Percentiles rank a stretch among this genome's conserved stretches.
phyloP scores from a whole-genome alignment of 2,797 vertebrate species.

The Syngnathus acus region DNA sequence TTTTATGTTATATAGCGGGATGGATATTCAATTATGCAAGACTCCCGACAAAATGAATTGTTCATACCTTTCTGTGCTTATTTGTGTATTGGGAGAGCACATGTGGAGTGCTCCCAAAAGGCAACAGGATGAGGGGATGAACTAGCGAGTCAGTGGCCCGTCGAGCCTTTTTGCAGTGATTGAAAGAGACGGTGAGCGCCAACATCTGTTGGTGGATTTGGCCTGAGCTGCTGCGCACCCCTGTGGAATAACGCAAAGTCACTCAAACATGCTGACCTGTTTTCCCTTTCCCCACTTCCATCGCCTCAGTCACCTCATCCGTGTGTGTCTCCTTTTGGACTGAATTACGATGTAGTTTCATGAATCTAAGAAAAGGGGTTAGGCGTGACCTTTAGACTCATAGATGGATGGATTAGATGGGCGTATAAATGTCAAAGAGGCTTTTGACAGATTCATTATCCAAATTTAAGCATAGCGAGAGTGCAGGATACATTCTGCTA shows the following conservation, averaged over 20 bases:
- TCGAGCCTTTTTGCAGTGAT: constrained; percentile 47
- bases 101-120: constrained; percentile 12
- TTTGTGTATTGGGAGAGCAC: constrained; percentile 9
- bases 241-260: constrained; percentile 50
- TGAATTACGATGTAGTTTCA: constrained; percentile 8
- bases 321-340: not conserved
- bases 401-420: not conserved
- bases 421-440: not conserved
- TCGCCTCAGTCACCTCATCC: not conserved
- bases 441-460: constrained; percentile 1
- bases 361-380: not conserved
- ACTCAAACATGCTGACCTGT: constrained; percentile 60
- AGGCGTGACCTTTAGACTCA: not conserved
- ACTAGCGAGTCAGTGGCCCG: constrained; percentile 25
- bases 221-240: constrained; percentile 45
- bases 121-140: constrained; percentile 28
- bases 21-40: constrained; percentile 20
- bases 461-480: not conserved
- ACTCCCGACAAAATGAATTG: constrained; percentile 5
- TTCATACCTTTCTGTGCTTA: constrained; percentile 21
- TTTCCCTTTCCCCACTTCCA: constrained; percentile 30
- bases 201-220: constrained; percentile 65
- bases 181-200: constrained; percentile 53
- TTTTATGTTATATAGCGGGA: constrained; percentile 21
- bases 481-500: not conserved